Evolutionary conservation across 1,140 invertebrate species (phyloP).

Genomic region (Drosophila carrolli): DNA sequence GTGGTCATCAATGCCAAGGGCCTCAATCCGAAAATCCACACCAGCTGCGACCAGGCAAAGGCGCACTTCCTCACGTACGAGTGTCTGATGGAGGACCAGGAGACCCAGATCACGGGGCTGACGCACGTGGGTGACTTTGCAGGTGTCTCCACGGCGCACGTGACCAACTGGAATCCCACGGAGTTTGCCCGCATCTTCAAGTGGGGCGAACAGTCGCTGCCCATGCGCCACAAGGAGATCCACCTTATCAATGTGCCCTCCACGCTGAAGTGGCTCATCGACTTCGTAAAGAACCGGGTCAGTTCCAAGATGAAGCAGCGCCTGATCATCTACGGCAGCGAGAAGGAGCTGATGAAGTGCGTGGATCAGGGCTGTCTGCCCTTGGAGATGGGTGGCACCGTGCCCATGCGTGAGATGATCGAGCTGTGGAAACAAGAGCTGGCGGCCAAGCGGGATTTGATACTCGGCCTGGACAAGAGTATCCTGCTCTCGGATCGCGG

Average conservation of each 20-base stretch:
- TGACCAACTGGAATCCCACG: slow-evolving; percentile 88
- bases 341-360: slow-evolving; percentile 87
- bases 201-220: slow-evolving; percentile 92
- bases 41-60: slow-evolving; percentile 88
- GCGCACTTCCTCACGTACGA: slow-evolving; percentile 90
- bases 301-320: slow-evolving; percentile 89
- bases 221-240: slow-evolving; percentile 90
- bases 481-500: slow-evolving; percentile 86
- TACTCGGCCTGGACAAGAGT: slow-evolving; percentile 90
- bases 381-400: slow-evolving; percentile 90
- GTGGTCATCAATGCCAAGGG: slow-evolving; percentile 88
- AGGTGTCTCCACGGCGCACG: slow-evolving; percentile 86
- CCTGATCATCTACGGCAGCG: slow-evolving; percentile 87
- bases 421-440: slow-evolving; percentile 88
- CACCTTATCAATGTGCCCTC: slow-evolving; percentile 90
- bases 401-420: slow-evolving; percentile 92
- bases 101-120: slow-evolving; percentile 89
- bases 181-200: slow-evolving; percentile 88
- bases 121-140: slow-evolving; percentile 88
- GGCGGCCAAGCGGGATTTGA: slow-evolving; percentile 86
- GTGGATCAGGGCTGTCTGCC: slow-evolving; percentile 90
- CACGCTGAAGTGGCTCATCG: slow-evolving; percentile 89
- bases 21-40: slow-evolving; percentile 88
- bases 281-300: slow-evolving; percentile 89
- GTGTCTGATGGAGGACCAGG: slow-evolving; percentile 89